These are phyloP conservation scores for Chunga burmeisteri DNA, from an alignment of 2,113 vertebrate genomes.

Conservation along the genomic window DNA sequence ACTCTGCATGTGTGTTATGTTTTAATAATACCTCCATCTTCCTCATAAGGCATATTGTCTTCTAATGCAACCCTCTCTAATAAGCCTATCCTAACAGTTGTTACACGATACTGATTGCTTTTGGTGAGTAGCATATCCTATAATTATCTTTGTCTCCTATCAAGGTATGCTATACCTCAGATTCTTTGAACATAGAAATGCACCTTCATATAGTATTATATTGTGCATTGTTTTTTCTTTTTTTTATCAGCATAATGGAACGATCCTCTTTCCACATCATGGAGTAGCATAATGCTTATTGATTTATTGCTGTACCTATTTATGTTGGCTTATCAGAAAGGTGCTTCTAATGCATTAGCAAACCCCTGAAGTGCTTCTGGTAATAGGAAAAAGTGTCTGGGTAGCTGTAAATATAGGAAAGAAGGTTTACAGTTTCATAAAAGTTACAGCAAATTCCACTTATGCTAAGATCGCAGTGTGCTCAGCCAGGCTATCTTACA, in stretches of 20 bases:
- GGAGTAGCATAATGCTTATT: neutral
- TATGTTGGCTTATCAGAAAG: constrained; percentile 7
- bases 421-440: neutral
- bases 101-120: neutral
- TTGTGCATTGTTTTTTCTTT: neutral
- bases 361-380: neutral
- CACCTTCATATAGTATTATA: neutral
- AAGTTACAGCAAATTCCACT: neutral
- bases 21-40: neutral
- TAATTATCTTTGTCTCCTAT: constrained; percentile 1
- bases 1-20: neutral
- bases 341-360: constrained; percentile 26
- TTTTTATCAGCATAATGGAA: neutral
- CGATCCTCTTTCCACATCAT: neutral
- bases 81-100: neutral
- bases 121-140: neutral
- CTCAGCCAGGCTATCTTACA: neutral
- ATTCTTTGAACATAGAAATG: neutral
- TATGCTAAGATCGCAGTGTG: neutral
- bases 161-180: neutral
- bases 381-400: neutral
- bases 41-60: neutral
- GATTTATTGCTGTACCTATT: constrained; percentile 23
- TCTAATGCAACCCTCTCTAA: neutral
- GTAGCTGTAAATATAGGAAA: neutral